Evolutionary conservation across 2,113 vertebrate genomes (phyloP).

Genomic region (Ammodytes dubius): DNA sequence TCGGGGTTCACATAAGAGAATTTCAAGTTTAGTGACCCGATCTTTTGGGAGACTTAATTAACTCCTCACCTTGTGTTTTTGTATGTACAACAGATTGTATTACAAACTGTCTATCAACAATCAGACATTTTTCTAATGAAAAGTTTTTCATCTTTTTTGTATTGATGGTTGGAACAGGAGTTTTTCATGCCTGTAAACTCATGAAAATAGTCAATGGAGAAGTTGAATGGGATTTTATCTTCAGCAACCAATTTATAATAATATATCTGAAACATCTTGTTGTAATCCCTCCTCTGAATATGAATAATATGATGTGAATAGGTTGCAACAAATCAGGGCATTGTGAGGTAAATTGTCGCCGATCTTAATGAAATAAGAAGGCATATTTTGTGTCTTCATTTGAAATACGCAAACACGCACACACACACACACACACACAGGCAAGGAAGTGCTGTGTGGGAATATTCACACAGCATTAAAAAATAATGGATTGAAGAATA

Average conservation of each 20-base stretch:
- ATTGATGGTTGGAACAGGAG: no score
- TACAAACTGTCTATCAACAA: neutral
- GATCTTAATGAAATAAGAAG: neutral
- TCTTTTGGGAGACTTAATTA: neutral
- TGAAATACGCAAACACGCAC: constrained; percentile 6
- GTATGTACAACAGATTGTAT: neutral
- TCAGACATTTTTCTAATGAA: neutral
- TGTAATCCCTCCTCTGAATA: no score
- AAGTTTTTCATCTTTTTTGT: neutral
- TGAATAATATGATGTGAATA: no score
- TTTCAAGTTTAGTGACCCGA: neutral
- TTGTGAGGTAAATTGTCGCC: neutral
- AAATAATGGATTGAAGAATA: constrained; percentile 54
- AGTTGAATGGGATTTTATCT: neutral
- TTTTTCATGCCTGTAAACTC: neutral
- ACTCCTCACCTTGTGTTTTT: neutral
- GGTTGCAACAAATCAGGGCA: neutral
- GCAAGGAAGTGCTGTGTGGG: constrained; percentile 48
- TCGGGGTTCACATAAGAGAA: neutral
- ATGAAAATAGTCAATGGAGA: neutral
- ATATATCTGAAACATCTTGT: no score
- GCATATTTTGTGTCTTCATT: constrained; percentile 27
- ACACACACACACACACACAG: constrained; percentile 3
- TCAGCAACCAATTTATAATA: no score
- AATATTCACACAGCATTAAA: constrained; percentile 71